phyloP scores from a whole-genome alignment of 2,797 vertebrate species.

The Aeoliscus strigatus region DNA sequence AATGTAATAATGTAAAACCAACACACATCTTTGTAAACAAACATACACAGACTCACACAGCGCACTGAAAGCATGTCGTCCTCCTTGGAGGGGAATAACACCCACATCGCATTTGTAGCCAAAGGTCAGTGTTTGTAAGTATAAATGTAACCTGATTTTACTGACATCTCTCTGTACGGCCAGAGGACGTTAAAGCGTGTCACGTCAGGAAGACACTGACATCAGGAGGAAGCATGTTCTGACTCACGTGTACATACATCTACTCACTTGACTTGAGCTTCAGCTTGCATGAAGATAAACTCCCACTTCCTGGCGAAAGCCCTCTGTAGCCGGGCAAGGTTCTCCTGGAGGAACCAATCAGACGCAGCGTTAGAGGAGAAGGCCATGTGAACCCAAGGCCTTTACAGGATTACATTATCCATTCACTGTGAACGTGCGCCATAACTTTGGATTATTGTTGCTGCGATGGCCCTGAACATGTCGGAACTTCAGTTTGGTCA shows the following conservation, averaged over 20 bases:
- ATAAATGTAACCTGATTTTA: constrained; percentile 8
- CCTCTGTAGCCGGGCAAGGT: constrained; percentile 90
- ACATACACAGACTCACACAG: background rate
- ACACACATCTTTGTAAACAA: too few relatives aligned
- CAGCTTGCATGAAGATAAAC: constrained; percentile 98
- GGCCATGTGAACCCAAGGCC: constrained; percentile 24
- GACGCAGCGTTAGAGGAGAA: background rate
- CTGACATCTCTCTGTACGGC: background rate
- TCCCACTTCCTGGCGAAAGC: constrained; percentile 97
- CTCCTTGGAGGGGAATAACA: constrained; percentile 21
- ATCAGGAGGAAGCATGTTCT: background rate
- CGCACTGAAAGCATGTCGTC: constrained; percentile 3
- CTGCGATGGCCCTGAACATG: constrained; percentile 1
- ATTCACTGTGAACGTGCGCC: constrained; percentile 3
- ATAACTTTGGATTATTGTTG: constrained; percentile 9
- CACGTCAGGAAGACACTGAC: constrained; percentile 1
- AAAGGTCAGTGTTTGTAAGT: constrained; percentile 6
- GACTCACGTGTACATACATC: constrained; percentile 7
- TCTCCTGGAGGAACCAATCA: constrained; percentile 80
- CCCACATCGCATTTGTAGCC: constrained; percentile 10
- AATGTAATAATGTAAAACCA: constrained; percentile 19
- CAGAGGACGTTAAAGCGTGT: background rate
- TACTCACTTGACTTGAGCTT: constrained; percentile 97
- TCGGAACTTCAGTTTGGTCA: constrained; percentile 5
- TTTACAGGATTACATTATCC: constrained; percentile 20